Evolutionary conservation across 2,797 vertebrate species (phyloP).

Genomic region (Phrynocephalus guinanensis): DNA sequence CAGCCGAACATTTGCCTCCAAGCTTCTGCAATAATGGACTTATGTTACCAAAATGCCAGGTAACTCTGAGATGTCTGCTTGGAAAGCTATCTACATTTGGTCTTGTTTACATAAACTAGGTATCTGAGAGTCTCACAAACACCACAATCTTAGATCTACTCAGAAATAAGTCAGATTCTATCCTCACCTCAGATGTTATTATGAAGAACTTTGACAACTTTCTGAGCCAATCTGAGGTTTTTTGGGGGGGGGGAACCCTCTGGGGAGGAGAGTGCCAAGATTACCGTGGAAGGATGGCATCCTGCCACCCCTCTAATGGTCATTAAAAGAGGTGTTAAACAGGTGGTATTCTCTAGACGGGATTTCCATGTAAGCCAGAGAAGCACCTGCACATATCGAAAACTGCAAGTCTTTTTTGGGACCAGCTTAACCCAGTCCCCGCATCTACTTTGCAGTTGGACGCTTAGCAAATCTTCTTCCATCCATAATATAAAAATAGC

Average conservation of each 20-base stretch:
- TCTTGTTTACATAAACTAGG: neutral
- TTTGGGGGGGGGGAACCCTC: too few species aligned
- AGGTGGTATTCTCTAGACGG: neutral
- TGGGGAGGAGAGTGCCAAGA: neutral
- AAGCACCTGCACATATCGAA: neutral
- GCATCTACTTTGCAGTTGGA: too few species aligned
- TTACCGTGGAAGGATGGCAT: too few species aligned
- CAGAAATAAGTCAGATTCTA: neutral
- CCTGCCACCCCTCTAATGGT: neutral
- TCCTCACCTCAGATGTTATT: neutral
- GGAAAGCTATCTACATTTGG: neutral
- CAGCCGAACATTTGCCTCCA: neutral
- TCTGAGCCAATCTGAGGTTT: neutral
- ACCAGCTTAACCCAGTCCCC: too few species aligned
- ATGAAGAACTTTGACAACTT: neutral
- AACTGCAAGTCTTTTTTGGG: neutral
- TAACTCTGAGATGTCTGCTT: neutral
- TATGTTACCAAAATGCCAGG: neutral
- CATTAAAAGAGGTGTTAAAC: neutral
- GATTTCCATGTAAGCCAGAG: neutral
- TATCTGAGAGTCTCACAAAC: neutral
- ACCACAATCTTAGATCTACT: neutral
- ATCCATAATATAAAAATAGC: neutral
- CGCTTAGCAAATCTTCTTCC: neutral
- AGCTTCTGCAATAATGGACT: neutral